phyloP scores from a whole-genome alignment of 1,140 invertebrate genomes.

The Rhagoletis pomonella region DNA sequence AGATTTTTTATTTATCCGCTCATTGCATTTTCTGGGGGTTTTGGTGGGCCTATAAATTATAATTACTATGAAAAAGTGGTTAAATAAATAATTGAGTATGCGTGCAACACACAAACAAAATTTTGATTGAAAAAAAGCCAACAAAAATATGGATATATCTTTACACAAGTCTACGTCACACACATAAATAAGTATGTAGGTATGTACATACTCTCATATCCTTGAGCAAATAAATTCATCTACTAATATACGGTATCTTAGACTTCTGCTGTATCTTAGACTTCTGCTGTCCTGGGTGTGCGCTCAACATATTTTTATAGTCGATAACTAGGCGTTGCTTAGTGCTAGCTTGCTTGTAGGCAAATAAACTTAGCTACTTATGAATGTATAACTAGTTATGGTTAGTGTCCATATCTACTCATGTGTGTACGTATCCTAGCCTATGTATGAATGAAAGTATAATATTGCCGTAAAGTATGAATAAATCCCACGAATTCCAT shows the following conservation, averaged over 20 bases:
- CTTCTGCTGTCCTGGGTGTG: background rate
- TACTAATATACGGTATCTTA: constrained; percentile 15
- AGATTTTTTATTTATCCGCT: no score
- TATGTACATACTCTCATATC: background rate
- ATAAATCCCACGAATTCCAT: background rate
- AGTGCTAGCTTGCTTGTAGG: background rate
- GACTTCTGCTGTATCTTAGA: background rate
- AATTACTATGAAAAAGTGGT: no score
- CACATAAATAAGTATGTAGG: background rate
- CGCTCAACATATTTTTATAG: constrained; percentile 16
- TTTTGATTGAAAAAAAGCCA: no score
- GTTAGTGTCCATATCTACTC: background rate
- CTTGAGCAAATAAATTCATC: background rate
- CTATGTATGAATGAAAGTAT: background rate
- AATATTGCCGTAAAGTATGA: background rate
- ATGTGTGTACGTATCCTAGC: background rate
- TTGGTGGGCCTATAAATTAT: no score
- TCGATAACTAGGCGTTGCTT: constrained; percentile 14
- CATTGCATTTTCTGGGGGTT: no score
- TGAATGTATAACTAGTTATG: no score
- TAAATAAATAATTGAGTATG: no score
- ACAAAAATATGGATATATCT: no score
- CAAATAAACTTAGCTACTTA: background rate
- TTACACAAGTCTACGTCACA: no score
- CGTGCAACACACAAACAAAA: no score